Base-by-base conservation (phyloP, 53 echinoderm and acorn worm species). In the Astropecten irregularis region DNA sequence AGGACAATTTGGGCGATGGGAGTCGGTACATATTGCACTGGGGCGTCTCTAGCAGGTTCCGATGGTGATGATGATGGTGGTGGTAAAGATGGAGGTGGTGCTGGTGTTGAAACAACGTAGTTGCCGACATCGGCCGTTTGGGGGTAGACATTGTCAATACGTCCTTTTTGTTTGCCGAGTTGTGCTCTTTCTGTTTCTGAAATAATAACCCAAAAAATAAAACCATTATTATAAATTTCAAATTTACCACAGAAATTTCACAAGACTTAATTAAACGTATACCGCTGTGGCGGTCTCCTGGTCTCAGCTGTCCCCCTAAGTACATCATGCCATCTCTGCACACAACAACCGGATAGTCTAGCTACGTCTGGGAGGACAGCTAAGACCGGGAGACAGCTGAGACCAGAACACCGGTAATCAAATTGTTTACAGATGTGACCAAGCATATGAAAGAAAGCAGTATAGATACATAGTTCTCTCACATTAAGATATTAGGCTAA, bases 1-100 rank as follows among this genome's bases (percentile, higher is more conserved):
- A 62, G 26, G 1, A 82, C 50, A 27, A 82, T 88, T 50, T 73
- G 64, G 25, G 73, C 73, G 29, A 82, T 82, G 3, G 88, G 88
- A 11, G 82, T 63, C 18, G 88, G 82, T 60, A 71, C 82, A 53
- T 88, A 88, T 16, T 82, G 82, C 18, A 88, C 65, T 4, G 61
- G 64, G 9, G 59, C 16, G 38, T 51, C 51, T 60, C 81, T 63
- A 39, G 49, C 42, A 11, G 6, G 42, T 11, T 11, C 42, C 42
- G 42, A 42, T 11, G 42, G 42, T 28, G 44, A 31, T 18, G 55
- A 42, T 6, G 11, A 6, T 6, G 42, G 42, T 11, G 42, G 42
- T 6, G 42, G 6, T 11, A 11, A 42, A 6, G 11, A 11, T 6
- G 11, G 6, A 11, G 42, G 35, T 14, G 69, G 40, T 48, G 71